Percentiles rank a stretch among this genome's conserved stretches.
These are phyloP conservation scores for Drosophila pruinosa DNA, from an alignment of 1,140 invertebrate genomes.

Conservation along the genomic window DNA sequence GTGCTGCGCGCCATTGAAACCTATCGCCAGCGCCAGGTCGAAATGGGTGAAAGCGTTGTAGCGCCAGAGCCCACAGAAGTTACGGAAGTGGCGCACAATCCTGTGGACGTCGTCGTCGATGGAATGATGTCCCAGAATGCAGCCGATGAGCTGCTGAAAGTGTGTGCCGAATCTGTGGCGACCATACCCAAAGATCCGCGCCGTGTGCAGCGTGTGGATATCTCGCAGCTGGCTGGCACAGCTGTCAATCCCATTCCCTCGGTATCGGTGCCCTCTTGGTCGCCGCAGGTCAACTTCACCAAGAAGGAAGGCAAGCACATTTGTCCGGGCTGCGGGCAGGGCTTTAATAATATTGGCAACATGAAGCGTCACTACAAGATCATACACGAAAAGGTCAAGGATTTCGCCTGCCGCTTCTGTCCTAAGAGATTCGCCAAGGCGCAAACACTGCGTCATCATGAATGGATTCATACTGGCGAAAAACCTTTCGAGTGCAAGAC, in stretches of 20 bases:
- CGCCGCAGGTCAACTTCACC: constrained; percentile 76
- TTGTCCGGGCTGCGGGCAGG: constrained; percentile 76
- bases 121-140: constrained; percentile 63
- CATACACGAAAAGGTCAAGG: constrained; percentile 79
- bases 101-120: constrained; percentile 7
- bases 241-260: constrained; percentile 76
- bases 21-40: constrained; percentile 74
- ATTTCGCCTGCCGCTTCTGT: constrained; percentile 78
- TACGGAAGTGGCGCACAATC: not conserved
- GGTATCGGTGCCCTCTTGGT: constrained; percentile 75
- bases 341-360: constrained; percentile 78
- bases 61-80: constrained; percentile 10
- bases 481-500: constrained; percentile 75
- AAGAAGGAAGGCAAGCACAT: constrained; percentile 80
- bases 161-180: constrained; percentile 75
- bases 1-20: constrained; percentile 75
- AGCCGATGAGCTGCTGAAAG: constrained; percentile 75
- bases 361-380: constrained; percentile 79
- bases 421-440: constrained; percentile 76
- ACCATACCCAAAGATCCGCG: constrained; percentile 76
- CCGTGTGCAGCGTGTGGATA: constrained; percentile 71
- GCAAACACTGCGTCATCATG: constrained; percentile 77
- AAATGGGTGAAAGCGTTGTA: constrained; percentile 52
- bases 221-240: constrained; percentile 69
- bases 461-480: constrained; percentile 83